Base-by-base conservation (phyloP, 2,113 vertebrate genomes). In the Channa maculata region DNA sequence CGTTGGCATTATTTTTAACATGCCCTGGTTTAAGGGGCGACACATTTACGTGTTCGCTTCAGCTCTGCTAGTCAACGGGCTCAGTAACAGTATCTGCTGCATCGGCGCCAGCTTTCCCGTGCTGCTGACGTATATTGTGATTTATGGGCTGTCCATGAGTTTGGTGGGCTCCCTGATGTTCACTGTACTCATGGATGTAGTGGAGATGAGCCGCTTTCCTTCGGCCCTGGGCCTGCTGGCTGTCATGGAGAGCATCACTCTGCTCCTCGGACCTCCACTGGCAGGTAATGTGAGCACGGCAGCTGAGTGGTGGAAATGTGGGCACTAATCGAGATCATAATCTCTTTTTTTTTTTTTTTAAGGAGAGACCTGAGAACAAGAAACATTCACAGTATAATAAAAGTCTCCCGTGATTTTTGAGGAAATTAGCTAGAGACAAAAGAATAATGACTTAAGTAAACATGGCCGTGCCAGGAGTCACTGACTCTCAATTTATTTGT, bases 181-280 rank as follows among this genome's bases (percentile, higher is more conserved):
- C 89, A 97, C 97, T 24, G 97, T 98, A 52, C 92, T 99, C 78
- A 99, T 99, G 97, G 96, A 98, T 5, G 90, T 91, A 0, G 96
- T 99, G 58, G 96, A 97, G 38, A 97, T 97, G 95, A 94, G 92
- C 6, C 94, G 90, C 71, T 99, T 99, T 83, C 95, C 96, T 11
- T 96, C 96, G 0, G 96, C 97, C 9, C 95, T 98, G 38, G 97
- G 97, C 36, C 95, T 99, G 79, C 94, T 97, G 65, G 94, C 96
- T 0, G 59, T 98, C 92, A 93, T 98, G 87, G 96, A 96, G 80
- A 96, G 97, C 3, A 39, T 96, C 87, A 95, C 95, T 0, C 87
- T 97, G 69, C 94, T 99, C 79, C 78, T 96, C 0, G 95, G 96
- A n/a, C 96, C 97, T 0, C 97, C 97, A 0, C 88, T 98, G 50